Percentiles rank a stretch among this genome's conserved stretches.
Evolutionary conservation across 64 coral and sea anemone species (phyloP).

Genomic region (Hydrozoanthus tunicans): DNA sequence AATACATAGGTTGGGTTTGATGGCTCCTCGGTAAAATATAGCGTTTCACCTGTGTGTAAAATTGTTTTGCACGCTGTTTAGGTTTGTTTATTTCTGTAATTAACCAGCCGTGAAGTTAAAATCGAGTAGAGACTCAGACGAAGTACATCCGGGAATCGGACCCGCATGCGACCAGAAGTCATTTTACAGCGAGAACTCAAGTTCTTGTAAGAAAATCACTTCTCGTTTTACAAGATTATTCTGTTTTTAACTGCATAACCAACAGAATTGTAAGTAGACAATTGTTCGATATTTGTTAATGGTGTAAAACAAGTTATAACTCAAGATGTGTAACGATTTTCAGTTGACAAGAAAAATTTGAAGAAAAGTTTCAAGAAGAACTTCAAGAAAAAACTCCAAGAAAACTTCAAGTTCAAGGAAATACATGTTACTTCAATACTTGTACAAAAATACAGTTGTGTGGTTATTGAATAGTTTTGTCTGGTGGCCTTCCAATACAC

Average conservation of each 20-base stretch:
- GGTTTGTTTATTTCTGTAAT: slow-evolving; percentile 9
- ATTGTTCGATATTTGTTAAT: slow-evolving; percentile 16
- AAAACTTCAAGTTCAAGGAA: background rate
- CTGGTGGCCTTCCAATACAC: slow-evolving; percentile 24
- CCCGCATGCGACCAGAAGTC: background rate
- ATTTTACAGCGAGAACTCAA: slow-evolving; percentile 15
- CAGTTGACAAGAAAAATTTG: background rate
- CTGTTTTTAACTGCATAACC: slow-evolving; percentile 3
- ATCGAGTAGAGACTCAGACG: slow-evolving; percentile 1
- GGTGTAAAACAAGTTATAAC: slow-evolving; percentile 5
- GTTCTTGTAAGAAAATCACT: slow-evolving; percentile 12
- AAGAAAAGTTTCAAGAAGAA: background rate
- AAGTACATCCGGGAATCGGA: slow-evolving; percentile 8
- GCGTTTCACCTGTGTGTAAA: background rate
- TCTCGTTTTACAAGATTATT: slow-evolving; percentile 31
- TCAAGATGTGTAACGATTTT: background rate
- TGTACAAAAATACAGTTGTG: slow-evolving; percentile 14
- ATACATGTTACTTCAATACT: slow-evolving; percentile 29
- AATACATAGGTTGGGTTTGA: background rate
- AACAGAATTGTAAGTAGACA: slow-evolving; percentile 8
- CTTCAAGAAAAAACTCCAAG: background rate
- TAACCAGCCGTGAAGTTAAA: slow-evolving; percentile 21
- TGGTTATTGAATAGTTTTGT: slow-evolving; percentile 20
- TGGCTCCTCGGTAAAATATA: background rate
- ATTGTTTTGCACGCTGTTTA: slow-evolving; percentile 15